Conservation (phyloP, 1,140 invertebrate genomes). For the Phocides pigmalion region DNA sequence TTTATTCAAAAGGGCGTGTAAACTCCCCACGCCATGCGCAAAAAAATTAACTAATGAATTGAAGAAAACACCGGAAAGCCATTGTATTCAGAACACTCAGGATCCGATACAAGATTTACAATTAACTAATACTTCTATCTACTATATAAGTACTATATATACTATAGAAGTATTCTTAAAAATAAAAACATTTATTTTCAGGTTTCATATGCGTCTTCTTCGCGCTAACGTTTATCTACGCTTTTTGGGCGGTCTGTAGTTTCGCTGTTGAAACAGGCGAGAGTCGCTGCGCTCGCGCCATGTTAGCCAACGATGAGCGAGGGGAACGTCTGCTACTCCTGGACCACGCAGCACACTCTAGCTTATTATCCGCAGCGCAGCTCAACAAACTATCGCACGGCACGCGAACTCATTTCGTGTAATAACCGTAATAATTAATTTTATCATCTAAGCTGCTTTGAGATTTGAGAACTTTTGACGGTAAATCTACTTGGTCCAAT, state of each 20-base stretch:
- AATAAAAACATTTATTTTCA: constrained; percentile 43
- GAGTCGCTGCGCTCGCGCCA: constrained; percentile 49
- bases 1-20: too few relatives aligned
- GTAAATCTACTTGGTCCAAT: background rate
- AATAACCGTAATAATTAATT: constrained; percentile 33
- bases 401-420: constrained; percentile 71
- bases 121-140: too few relatives aligned
- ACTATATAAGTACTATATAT: too few relatives aligned
- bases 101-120: too few relatives aligned
- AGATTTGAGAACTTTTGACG: background rate
- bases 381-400: constrained; percentile 66
- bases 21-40: too few relatives aligned
- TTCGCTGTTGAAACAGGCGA: constrained; percentile 64
- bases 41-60: too few relatives aligned
- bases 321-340: constrained; percentile 70
- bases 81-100: too few relatives aligned
- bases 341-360: constrained; percentile 73
- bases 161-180: too few relatives aligned
- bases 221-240: constrained; percentile 70
- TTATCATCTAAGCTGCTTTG: background rate
- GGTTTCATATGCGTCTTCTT: constrained; percentile 69
- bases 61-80: too few relatives aligned
- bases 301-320: constrained; percentile 57
- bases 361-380: constrained; percentile 69
- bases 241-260: constrained; percentile 69